Evolutionary conservation across 1,140 invertebrate genomes (phyloP).

Genomic region (Drosophila murphyi): DNA sequence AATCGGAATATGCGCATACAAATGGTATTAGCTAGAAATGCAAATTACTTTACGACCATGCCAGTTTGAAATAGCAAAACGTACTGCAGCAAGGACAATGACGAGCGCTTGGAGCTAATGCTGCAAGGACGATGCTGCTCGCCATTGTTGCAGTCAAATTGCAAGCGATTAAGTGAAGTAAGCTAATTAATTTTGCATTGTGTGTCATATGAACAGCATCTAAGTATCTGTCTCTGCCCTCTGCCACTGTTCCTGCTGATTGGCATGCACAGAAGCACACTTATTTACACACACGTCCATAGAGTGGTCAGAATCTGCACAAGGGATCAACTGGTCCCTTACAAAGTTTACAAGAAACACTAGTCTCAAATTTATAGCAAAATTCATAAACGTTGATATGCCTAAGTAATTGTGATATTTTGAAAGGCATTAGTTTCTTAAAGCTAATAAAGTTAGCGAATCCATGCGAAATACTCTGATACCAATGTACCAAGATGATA

Average conservation of each 20-base stretch:
- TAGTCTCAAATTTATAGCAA: too few relatives aligned
- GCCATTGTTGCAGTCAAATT: slow-evolving; percentile 75
- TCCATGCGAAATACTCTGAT: too few relatives aligned
- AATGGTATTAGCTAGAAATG: slow-evolving; percentile 80
- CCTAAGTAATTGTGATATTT: too few relatives aligned
- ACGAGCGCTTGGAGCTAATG: background rate
- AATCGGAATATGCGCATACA: slow-evolving; percentile 82
- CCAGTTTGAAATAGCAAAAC: slow-evolving; percentile 36
- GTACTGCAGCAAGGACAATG: background rate
- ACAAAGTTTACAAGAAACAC: too few relatives aligned
- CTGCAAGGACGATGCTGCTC: slow-evolving; percentile 16
- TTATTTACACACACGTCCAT: background rate
- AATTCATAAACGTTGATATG: too few relatives aligned
- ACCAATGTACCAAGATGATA: too few relatives aligned
- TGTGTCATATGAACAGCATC: slow-evolving; percentile 42
- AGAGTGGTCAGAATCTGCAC: background rate
- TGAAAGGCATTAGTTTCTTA: too few relatives aligned
- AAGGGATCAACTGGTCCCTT: too few relatives aligned
- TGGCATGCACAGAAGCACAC: slow-evolving; percentile 25
- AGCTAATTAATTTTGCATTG: slow-evolving; percentile 83
- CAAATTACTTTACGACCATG: slow-evolving; percentile 76
- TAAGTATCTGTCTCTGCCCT: slow-evolving; percentile 23
- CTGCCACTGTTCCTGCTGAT: slow-evolving; percentile 33
- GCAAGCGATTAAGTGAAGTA: slow-evolving; percentile 79
- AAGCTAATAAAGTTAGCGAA: too few relatives aligned